Base-by-base conservation (phyloP, 2,888 invertebrate species). In the Terebella lapidaria region DNA sequence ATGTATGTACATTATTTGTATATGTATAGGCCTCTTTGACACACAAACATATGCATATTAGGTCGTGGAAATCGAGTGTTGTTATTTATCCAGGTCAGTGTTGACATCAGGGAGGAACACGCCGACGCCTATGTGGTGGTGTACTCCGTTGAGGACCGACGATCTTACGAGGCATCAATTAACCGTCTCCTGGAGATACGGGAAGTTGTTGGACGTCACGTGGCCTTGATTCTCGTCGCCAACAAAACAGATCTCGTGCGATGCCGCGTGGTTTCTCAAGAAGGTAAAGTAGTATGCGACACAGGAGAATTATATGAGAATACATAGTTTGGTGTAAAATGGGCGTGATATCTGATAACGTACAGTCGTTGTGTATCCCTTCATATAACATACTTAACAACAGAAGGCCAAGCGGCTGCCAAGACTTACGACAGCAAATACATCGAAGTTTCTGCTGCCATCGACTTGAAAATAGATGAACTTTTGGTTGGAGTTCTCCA, bases 381-480 rank as follows among this genome's bases (percentile, higher is more conserved):
- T n/a, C n/a, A n/a, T n/a, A n/a, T n/a, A n/a, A n/a, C n/a, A n/a
- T n/a, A n/a, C n/a, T n/a, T n/a, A n/a, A n/a, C n/a, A n/a, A n/a
- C 49, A 95, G 95, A 95, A 83, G 95, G 94, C 56, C 92, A 92
- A 80, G 90, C 92, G 74, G 84, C 94, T 68, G 94, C 94, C 4
- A 91, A 91, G 80, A 91, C 91, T 2, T 92, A 90, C 82, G 89
- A 92, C 68, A 89, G 91, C 58, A 95, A 95, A 81, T 94, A 92
- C 84, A 90, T 93, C 69, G 95, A 96, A 82, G 91, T 94, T 22
- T 95, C 95, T 0, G 94, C 94, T 18, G 94, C 93, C n/a, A 91
- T 96, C 74, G 94, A 94, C 82, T 94, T 94, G 84, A 94, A 95
- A 79, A 92, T 95, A 28, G 95, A 96, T 83, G 94, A 96, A 74